Evolutionary conservation across 2,888 invertebrate genomes (phyloP), one percentile per base, ranked within the genome.

Genomic region (Mactromeris polynyma): DNA sequence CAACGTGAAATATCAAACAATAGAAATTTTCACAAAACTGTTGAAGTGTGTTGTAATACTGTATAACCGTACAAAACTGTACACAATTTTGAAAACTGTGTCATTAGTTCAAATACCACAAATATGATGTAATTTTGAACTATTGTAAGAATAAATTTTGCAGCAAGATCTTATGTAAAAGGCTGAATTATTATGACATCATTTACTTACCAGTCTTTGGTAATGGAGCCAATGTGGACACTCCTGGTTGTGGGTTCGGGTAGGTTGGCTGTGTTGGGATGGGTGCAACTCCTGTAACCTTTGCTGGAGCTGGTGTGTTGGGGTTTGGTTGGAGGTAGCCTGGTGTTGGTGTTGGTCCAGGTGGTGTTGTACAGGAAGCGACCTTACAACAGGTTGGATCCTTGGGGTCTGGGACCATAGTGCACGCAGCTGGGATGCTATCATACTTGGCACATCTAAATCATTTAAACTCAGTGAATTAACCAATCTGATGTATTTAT

Each of bases 311-410:
- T 36, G 93, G 93, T 31, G 93, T 93, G 81, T 89, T 87, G 38
- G 94, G 93, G 85, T 90, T 93, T 33, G 92, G 93, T 36, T 31
- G 40, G 14, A 94, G 73, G 84, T 93, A 94, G 21, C 95, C 95
- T 78, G 95, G 95, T 2, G 92, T 89, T 51, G 93, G 94, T 42
- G 93, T 91, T 31, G 93, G 93, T 73, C 73, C 73, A 36, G 26
- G 26, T 31, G 91, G 88, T 78, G 93, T 87, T 54, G 94, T 93
- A 81, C 95, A 95, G 77, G 92, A 89, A 4, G 94, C 93, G 0
- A 94, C 93, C 91, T 94, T 90, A 84, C 95, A 95, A 87, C 95
- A 95, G 26, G 92, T 77, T 42, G 95, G 95, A 83, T 95, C 94
- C 58, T 90, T 92, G 9, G 94, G 94, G 80, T 94, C 94, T 2